phyloP scores from a whole-genome alignment of 2,888 invertebrate species.

The Bembecia ichneumoniformis region DNA sequence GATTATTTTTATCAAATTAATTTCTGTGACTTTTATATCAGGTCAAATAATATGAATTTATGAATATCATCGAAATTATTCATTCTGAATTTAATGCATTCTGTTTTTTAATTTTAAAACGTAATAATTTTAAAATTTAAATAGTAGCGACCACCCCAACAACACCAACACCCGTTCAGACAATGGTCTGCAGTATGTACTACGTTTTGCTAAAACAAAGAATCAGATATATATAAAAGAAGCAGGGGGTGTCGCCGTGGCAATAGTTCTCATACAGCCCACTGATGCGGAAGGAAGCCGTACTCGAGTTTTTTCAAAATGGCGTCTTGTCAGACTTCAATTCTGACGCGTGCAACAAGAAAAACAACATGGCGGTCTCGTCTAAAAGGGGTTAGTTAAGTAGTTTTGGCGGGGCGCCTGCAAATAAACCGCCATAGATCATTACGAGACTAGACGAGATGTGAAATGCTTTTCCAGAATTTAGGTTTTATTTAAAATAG shows the following conservation, averaged over 20 bases:
- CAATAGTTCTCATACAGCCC: conserved; percentile 65
- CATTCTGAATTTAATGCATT: too few species aligned
- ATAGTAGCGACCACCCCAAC: neutral
- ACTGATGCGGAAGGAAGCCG: conserved; percentile 69
- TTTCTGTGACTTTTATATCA: too few species aligned
- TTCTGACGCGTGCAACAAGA: conserved; percentile 48
- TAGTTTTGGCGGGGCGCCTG: conserved; percentile 20
- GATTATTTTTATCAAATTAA: too few species aligned
- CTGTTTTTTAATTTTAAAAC: too few species aligned
- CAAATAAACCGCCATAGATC: neutral
- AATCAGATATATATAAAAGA: conserved; percentile 64
- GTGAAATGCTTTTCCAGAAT: too few species aligned
- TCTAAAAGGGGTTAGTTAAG: conserved; percentile 37
- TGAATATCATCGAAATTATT: too few species aligned
- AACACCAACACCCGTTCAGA: conserved; percentile 24
- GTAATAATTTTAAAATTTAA: neutral
- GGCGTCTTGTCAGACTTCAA: conserved; percentile 63
- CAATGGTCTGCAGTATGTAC: conserved; percentile 59
- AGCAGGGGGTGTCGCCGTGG: conserved; percentile 54
- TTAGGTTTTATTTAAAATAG: too few species aligned
- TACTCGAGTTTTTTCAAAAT: conserved; percentile 69
- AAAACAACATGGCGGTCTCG: conserved; percentile 56
- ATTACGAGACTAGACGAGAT: neutral
- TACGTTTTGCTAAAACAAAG: conserved; percentile 61
- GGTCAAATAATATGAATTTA: too few species aligned